phyloP scores from a whole-genome alignment of 2,888 invertebrate genomes.

The Hesperia comma region DNA sequence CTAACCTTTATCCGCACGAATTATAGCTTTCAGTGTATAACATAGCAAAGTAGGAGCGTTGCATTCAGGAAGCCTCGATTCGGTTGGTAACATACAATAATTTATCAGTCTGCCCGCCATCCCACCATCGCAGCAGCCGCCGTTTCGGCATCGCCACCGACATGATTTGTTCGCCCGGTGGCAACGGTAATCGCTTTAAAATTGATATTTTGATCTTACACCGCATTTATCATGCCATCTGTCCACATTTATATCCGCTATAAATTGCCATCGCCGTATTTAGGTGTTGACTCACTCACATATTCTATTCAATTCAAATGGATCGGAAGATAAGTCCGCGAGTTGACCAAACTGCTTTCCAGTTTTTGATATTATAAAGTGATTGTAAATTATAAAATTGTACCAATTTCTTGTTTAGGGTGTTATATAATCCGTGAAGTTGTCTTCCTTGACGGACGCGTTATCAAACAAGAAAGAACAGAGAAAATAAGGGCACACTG shows the following conservation, averaged over 20 bases:
- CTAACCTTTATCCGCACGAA: too few species aligned
- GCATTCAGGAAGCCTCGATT: conserved; percentile 27
- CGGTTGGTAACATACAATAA: conserved; percentile 26
- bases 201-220: conserved; percentile 46
- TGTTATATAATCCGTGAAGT: too few species aligned
- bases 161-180: conserved; percentile 32
- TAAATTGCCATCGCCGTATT: conserved; percentile 27
- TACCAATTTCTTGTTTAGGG: too few species aligned
- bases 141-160: conserved; percentile 19
- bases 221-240: conserved; percentile 42
- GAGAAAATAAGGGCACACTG: too few species aligned
- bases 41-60: not conserved
- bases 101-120: conserved; percentile 26
- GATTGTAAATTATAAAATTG: not conserved
- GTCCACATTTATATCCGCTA: conserved; percentile 32
- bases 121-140: too few species aligned
- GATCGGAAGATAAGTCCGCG: conserved; percentile 11
- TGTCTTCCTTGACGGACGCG: too few species aligned
- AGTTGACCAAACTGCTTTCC: conserved; percentile 1
- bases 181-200: conserved; percentile 41
- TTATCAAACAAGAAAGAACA: too few species aligned
- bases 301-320: conserved; percentile 33
- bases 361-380: conserved; percentile 8
- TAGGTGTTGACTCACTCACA: conserved; percentile 30
- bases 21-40: conserved; percentile 11